Percentiles rank a stretch among this genome's conserved stretches.
Conservation (phyloP, 2,797 vertebrate species). For the Yasuhikotakia modesta region DNA sequence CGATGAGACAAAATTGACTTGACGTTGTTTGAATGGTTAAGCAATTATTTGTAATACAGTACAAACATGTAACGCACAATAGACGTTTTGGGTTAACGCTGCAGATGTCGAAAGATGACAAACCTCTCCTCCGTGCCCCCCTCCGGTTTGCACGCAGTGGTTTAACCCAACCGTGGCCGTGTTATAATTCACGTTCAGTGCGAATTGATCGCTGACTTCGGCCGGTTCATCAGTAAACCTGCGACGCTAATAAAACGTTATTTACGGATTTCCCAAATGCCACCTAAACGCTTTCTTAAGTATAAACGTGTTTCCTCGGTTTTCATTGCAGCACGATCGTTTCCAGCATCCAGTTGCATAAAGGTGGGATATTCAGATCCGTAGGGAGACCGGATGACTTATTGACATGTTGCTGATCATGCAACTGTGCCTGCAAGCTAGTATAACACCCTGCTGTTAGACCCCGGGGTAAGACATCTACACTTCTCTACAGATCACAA, state of each 20-base stretch:
- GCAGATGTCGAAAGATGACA: not conserved
- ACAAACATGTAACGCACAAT: not conserved
- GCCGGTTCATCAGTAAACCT: not conserved
- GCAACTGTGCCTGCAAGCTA: not conserved
- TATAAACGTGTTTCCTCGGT: not conserved
- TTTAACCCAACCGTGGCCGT: conserved; percentile 19
- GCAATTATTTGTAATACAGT: not conserved
- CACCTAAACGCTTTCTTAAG: not conserved
- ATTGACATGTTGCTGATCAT: conserved; percentile 10
- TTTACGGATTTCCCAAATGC: not conserved
- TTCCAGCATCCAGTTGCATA: not conserved
- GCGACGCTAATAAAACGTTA: not conserved
- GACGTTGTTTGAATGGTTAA: not conserved
- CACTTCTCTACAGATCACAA: not conserved
- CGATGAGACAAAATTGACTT: not conserved
- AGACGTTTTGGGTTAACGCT: not conserved
- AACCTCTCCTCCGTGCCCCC: not conserved
- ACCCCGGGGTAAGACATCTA: conserved; percentile 3
- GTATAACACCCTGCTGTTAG: not conserved
- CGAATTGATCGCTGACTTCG: not conserved
- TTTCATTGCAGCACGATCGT: not conserved
- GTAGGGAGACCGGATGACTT: not conserved
- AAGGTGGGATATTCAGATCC: not conserved
- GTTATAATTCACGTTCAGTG: not conserved
- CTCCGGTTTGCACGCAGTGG: not conserved